Base-by-base conservation (phyloP, 2,888 invertebrate species). In the Eupithecia dodoneata region DNA sequence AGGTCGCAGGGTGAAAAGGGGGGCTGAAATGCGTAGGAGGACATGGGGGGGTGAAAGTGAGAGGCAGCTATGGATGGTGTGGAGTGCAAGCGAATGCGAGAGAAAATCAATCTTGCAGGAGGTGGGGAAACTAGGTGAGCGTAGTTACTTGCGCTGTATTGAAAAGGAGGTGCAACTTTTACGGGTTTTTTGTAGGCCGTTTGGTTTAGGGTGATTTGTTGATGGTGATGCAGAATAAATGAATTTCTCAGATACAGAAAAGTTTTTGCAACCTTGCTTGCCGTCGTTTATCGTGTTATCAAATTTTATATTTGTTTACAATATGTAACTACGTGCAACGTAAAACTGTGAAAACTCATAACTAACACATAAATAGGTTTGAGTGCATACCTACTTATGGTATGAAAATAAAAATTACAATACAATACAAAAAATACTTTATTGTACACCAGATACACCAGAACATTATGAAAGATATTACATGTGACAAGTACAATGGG, bases 101-200 rank as follows among this genome's bases (percentile, higher is more conserved):
- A 91, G 93, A 94, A 94, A 94, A 94, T 95, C 95, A 94, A 94
- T 95, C 93, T 94, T 94, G 94, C 94, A 95, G 87, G 92, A 92
- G 89, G 90, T 86, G 89, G 89, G 89, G 90, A 91, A 94, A 94
- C 93, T 95, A 95, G 94, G 94, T 94, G 94, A 94, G 90, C 87
- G 87, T 86, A 87, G 89, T 81, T 78, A 88, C 88, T 81, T 83
- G 81, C 82, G 81, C 77, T 77, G 81, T 80, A 81, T 81, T 76
- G 81, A 81, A 80, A 84, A 85, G 87, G 85, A 86, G 83, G 76
- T 87, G 88, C 87, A 88, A 85, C 87, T 85, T 78, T 79, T 79
- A 79, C 72, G 72, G 79, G 41, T 69, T 76, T 76, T 78, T 76
- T 74, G 76, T 76, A 72, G 73, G 76, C 71, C 75, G 72, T 72